Evolutionary conservation across 2,888 invertebrate species (phyloP).

Genomic region (Coenonympha arcania): DNA sequence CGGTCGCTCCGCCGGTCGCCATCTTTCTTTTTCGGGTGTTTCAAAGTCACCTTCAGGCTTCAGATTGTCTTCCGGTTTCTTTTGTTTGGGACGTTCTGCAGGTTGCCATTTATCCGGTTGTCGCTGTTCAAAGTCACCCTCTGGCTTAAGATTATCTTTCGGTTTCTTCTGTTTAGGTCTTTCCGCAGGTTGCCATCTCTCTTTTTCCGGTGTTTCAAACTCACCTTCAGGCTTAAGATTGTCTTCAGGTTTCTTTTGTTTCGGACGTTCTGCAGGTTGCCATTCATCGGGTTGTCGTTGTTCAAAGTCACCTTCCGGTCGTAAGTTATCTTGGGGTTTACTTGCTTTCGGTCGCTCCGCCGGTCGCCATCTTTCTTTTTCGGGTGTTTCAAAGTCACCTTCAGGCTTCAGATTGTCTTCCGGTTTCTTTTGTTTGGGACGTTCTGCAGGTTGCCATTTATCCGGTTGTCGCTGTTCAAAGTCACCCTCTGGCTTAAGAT

Average conservation of each 20-base stretch:
- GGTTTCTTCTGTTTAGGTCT: conserved; percentile 37
- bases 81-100: conserved; percentile 50
- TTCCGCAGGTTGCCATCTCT: conserved; percentile 44
- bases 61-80: conserved; percentile 55
- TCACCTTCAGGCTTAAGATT: conserved; percentile 44
- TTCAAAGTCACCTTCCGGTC: conserved; percentile 73
- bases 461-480: conserved; percentile 43
- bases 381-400: conserved; percentile 63
- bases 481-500: conserved; percentile 65
- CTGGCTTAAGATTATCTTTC: conserved; percentile 59
- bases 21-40: conserved; percentile 44
- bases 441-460: conserved; percentile 3
- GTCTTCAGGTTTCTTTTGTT: conserved; percentile 64
- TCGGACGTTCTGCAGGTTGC: conserved; percentile 75
- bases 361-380: conserved; percentile 55
- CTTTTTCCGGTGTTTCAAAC: conserved; percentile 35
- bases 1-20: conserved; percentile 46
- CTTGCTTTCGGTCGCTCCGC: conserved; percentile 55
- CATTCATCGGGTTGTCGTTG: conserved; percentile 54
- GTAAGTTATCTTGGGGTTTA: conserved; percentile 70
- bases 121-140: conserved; percentile 65
- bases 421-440: neutral
- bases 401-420: conserved; percentile 59
- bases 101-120: conserved; percentile 52
- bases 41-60: conserved; percentile 67